Evolutionary conservation across 2,113 vertebrate genomes (phyloP), one percentile per base, ranked within the genome.

Genomic region (Dasyornis broadbenti): DNA sequence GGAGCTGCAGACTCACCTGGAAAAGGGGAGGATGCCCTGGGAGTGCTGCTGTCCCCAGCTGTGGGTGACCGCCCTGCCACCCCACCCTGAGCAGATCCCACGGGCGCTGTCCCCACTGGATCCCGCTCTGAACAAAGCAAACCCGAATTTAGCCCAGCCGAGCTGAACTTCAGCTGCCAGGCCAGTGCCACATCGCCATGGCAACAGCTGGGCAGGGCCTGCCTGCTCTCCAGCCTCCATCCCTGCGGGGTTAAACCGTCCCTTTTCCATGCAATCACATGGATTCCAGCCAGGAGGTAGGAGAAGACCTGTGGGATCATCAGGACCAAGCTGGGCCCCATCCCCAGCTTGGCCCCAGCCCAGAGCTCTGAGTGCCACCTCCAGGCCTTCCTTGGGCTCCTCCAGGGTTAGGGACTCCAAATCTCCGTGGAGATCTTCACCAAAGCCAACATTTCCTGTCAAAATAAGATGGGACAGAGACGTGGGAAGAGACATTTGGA

Each of bases 201-300:
- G 92, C 80, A 86, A 89, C 91, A 19, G 71, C 63, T 44, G 42
- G 76, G 30, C 26, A 66, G 49, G 30, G 15, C 24, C 83, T 5
- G 63, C 0, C 47, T 39, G 60, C 85, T 65, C 61, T 40, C n/a
- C 53, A 15, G 63, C 72, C 63, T 69, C 5, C 76, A 8, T 40
- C 79, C 80, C 40, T 11, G 45, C 2, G 19, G 66, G 6, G 7
- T 61, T 28, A 13, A 83, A 77, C 40, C 86, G 24, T 4, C 37
- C 0, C 17, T 35, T 49, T 18, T 15, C 28, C 44, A 1, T 2
- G 18, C 42, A 42, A 27, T 24, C 52, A 0, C 44, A 4, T 45
- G 19, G 44, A 45, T 45, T 45, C 44, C 18, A 45, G 20, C 44
- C 44, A 20, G 44, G 31, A 16, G 76, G 11, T 0, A 8, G 39